Evolutionary conservation across 2,113 vertebrate species (phyloP).

Genomic region (Saccopteryx leptura): DNA sequence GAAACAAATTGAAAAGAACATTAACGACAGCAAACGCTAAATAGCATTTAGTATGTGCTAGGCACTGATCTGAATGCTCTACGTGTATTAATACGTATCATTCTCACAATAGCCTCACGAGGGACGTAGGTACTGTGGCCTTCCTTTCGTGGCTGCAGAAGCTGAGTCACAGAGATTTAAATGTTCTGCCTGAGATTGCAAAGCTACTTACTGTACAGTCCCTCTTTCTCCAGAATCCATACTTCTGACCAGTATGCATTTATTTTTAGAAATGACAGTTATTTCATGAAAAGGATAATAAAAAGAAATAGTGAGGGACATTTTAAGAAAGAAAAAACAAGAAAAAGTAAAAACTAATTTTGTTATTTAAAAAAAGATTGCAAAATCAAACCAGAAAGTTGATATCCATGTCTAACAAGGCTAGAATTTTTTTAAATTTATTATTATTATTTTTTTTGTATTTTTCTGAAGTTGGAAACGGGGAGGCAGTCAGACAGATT

Average conservation of each 20-base stretch:
- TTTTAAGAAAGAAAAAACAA: constrained; percentile 22
- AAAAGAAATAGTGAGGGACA: background rate
- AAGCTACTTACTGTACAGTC: background rate
- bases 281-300: constrained; percentile 44
- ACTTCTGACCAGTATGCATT: background rate
- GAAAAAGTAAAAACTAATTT: background rate
- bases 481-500: too few relatives aligned
- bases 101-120: constrained; percentile 7
- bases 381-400: constrained; percentile 24
- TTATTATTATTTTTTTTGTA: too few relatives aligned
- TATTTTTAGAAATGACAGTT: constrained; percentile 52
- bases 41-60: background rate
- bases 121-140: background rate
- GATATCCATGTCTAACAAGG: background rate
- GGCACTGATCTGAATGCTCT: background rate
- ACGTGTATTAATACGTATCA: background rate
- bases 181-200: background rate
- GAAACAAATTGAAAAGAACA: constrained; percentile 51
- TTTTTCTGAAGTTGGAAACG: too few relatives aligned
- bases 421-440: background rate
- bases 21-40: constrained; percentile 17
- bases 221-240: background rate
- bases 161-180: background rate
- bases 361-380: constrained; percentile 51
- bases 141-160: background rate